Evolutionary conservation across 2,888 invertebrate genomes (phyloP), one percentile per base, ranked within the genome.

Genomic region (Amphimallon solstitiale): DNA sequence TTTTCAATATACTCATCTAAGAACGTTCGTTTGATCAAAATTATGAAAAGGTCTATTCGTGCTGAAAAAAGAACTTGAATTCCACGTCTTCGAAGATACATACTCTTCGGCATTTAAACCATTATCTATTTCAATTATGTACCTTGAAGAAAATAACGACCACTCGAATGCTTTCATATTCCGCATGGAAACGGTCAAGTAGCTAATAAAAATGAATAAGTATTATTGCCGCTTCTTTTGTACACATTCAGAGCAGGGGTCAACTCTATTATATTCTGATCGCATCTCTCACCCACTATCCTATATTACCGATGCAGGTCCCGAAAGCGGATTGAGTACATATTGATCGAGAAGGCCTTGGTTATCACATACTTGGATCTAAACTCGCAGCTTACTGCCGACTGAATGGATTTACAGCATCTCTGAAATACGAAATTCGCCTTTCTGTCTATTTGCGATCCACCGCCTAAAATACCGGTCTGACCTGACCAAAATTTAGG

Each of bases 321-420:
- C 69, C 69, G 69, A 63, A 54, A 65, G 72, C 69, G 68, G 69
- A 70, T 72, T 70, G 70, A 71, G 72, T 72, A 70, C 67, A 70
- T 73, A 73, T 73, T 72, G 73, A 73, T 73, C 72, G 72, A 66
- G 67, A 66, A 67, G 68, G 67, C 68, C 67, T 68, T 69, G 70
- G 70, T 72, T 73, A 73, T 73, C 73, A 69, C 71, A 67, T 68
- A 73, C 71, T 72, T 70, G 68, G 71, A 73, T 73, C 72, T 73
- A 73, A 73, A 73, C 72, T 72, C 67, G 70, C 65, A 68, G 73
- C 72, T 73, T 73, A 72, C 71, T 72, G 73, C 70, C 69, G 66
- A 61, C 66, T 68, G 70, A 72, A 73, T 72, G 72, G 72, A 72
- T 72, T 72, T 73, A 69, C 72, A 71, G 69, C 66, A 65, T 67